Evolutionary conservation across 2,113 vertebrate genomes (phyloP).

Genomic region (Azemiops feae): DNA sequence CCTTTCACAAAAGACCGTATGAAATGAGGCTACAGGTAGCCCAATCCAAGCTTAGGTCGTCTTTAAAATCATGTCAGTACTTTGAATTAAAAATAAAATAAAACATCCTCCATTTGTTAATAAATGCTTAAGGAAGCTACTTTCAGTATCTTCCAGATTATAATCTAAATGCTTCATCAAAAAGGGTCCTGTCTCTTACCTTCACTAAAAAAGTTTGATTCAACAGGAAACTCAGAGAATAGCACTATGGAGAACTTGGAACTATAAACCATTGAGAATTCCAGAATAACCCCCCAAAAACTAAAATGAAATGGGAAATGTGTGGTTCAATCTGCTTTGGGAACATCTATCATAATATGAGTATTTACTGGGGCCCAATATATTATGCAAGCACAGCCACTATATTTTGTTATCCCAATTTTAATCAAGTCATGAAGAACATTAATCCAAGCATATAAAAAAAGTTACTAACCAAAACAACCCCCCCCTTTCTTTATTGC

Average conservation of each 20-base stretch:
- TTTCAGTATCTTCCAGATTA: not conserved
- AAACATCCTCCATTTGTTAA: not conserved
- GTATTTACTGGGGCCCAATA: not conserved
- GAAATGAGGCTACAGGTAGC: not conserved
- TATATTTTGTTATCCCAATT: not conserved
- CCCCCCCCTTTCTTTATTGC: not conserved
- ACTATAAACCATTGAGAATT: not conserved
- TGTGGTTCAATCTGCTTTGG: not conserved
- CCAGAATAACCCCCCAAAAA: not conserved
- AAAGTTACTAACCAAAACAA: not conserved
- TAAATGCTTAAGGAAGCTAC: not conserved
- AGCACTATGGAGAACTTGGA: not conserved
- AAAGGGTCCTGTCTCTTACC: not conserved
- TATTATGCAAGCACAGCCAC: not conserved
- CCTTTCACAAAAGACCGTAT: not conserved
- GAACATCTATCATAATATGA: not conserved
- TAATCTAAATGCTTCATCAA: not conserved
- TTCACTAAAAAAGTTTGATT: not conserved
- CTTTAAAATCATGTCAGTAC: not conserved
- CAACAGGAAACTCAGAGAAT: not conserved
- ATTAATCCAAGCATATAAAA: not conserved
- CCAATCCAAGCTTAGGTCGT: not conserved
- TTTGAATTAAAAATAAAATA: not conserved
- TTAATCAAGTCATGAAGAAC: not conserved
- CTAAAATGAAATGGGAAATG: not conserved